These are phyloP conservation scores for human DNA, from an alignment of 2,113 vertebrate species.

Conservation along the genomic window GRCh38 chrY:813001-813500, in stretches of 20 bases:
- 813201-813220: accelerated
- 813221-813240: neutral
- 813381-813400: too few species aligned
- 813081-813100: accelerated
- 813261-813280: accelerated
- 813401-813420: too few species aligned
- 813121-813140: accelerated
- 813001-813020: neutral
- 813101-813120: neutral
- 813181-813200: accelerated
- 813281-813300: accelerated
- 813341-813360: neutral
- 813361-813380: too few species aligned
- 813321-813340: neutral
- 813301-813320: accelerated
- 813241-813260: accelerated
- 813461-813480: too few species aligned
- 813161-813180: neutral
- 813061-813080: too few species aligned
- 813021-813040: accelerated
- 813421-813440: too few species aligned
- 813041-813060: neutral
- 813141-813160: accelerated
- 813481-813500: too few species aligned
- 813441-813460: too few species aligned